A percentile compares a stretch with the other conserved stretches of the same genome.
Conservation (phyloP, 2,888 invertebrate genomes). For the Tryphoninae sp. region DNA sequence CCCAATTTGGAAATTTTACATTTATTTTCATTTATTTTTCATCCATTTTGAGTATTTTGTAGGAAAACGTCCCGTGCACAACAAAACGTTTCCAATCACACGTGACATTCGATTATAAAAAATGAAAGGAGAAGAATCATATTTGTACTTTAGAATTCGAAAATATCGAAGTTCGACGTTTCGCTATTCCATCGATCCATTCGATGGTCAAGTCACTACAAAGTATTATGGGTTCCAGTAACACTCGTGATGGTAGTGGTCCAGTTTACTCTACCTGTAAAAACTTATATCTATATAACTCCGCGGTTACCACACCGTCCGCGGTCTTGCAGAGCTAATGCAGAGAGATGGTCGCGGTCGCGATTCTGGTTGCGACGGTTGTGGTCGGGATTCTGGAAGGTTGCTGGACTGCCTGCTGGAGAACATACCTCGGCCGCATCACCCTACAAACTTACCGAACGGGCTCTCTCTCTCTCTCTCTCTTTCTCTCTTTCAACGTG, state of each 20-base stretch:
- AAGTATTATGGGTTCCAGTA: background rate
- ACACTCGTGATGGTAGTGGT: conserved; percentile 5
- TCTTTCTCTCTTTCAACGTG: background rate
- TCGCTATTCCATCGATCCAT: background rate
- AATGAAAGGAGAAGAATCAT: no score
- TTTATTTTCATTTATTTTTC: no score
- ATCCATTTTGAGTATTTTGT: no score
- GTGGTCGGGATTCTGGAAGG: conserved; percentile 53
- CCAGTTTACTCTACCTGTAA: conserved; percentile 7
- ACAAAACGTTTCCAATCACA: no score
- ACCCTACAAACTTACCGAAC: conserved; percentile 23
- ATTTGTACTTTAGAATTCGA: background rate
- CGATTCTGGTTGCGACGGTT: conserved; percentile 55
- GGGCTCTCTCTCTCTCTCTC: conserved; percentile 17
- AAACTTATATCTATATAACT: conserved; percentile 2
- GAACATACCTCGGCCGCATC: conserved; percentile 24
- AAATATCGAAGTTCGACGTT: conserved; percentile 2
- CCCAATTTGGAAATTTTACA: no score
- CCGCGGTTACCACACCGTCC: conserved; percentile 42
- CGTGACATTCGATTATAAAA: no score
- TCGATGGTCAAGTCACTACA: background rate
- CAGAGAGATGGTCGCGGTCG: conserved; percentile 40
- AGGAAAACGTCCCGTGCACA: no score
- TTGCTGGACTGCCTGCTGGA: conserved; percentile 34
- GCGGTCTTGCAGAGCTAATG: conserved; percentile 22